Evolutionary conservation across 1,140 invertebrate species (phyloP), one percentile per base, ranked within the genome.

Genomic region (Wasmannia auropunctata): DNA sequence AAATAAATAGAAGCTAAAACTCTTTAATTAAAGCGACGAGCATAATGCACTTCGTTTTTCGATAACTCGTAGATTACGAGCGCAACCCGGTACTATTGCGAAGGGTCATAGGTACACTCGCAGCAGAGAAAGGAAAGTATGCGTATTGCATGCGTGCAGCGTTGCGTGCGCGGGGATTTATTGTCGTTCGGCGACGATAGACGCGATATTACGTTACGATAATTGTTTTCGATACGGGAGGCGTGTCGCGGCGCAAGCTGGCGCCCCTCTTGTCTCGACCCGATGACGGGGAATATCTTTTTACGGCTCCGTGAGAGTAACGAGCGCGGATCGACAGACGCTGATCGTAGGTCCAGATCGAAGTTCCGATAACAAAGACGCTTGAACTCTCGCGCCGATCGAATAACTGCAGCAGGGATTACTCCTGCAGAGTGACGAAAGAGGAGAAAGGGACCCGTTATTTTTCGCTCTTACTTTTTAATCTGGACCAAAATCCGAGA

Each of bases 341-440:
- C 62, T 16, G 40, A 6, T 63, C 58, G 58, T 65, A 43, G 87
- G 49, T 70, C 19, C 67, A 76, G 86, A 87, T 84, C 40, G 51
- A 84, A 84, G 49, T 10, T 37, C n/a, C 43, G 87, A 88, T 88
- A 88, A 88, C 51, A 46, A 58, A 72, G 62, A 88, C 54, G 85
- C 37, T 86, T 51, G 56, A 58, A 60, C 31, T 87, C 65, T 51
- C 54, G 46, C 14, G 31, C 62, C 75, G 37, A 25, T 77, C 40
- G 58, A 79, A 46, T 46, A 63, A 14, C 40, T n/a, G n/a, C n/a
- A n/a, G 49, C 77, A 28, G 16, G 31, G 60, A 81, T 70, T 19
- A 58, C 11, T 16, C 10, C 8, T 25, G 60, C 54, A 56, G 60
- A 79, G 14, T 25, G 31, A 28, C 31, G n/a, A 54, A 63, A 63